These are phyloP conservation scores for Probosciger aterrimus DNA, from an alignment of 2,113 vertebrate genomes.

Conservation along the genomic window DNA sequence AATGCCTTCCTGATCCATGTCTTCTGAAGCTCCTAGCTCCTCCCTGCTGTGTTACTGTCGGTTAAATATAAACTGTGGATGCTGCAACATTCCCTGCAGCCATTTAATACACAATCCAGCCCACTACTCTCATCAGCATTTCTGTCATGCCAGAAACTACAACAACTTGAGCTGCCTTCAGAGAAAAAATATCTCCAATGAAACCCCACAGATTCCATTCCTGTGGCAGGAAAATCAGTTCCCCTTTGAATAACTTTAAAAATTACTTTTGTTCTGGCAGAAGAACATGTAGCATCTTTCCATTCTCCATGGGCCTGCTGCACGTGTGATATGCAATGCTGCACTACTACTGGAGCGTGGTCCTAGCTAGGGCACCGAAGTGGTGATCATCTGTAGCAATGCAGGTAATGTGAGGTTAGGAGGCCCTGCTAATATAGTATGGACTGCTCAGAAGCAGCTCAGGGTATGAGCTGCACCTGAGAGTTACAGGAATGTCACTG, in stretches of 20 bases:
- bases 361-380: background rate
- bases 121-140: background rate
- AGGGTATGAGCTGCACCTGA: background rate
- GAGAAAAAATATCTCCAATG: background rate
- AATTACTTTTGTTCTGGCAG: background rate
- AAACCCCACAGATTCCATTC: background rate
- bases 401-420: background rate
- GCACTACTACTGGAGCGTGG: background rate
- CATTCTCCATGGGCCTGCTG: background rate
- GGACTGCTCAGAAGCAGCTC: background rate
- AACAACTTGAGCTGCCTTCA: background rate
- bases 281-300: background rate
- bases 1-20: background rate
- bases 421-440: background rate
- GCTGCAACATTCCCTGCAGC: background rate
- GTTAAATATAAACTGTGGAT: background rate
- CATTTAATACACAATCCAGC: background rate
- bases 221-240: background rate
- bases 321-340: fast-evolving
- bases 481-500: background rate
- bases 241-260: background rate
- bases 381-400: background rate
- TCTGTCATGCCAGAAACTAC: background rate
- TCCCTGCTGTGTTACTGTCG: background rate
- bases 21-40: background rate